Evolutionary conservation across 2,888 invertebrate species (phyloP).

Genomic region (Cacoxenus indagator): DNA sequence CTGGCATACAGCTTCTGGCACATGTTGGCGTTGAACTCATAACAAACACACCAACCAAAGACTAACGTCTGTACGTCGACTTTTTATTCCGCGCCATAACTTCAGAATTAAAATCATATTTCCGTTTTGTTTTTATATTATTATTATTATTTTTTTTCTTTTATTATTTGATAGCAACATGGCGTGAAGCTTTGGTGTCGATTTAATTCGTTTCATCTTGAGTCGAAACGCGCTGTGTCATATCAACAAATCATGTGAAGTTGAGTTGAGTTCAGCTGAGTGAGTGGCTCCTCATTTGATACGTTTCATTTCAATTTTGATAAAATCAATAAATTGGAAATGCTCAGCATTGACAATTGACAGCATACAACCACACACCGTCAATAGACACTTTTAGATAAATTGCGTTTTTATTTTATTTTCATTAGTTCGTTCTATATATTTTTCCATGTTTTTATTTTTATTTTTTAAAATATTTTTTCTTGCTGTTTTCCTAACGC

Average conservation of each 20-base stretch:
- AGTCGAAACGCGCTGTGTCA: not conserved
- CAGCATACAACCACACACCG: not conserved
- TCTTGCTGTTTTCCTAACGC: not conserved
- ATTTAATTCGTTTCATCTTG: not conserved
- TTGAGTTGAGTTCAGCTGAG: not conserved
- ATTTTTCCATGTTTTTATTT: not conserved
- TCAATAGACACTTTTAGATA: conserved; percentile 7
- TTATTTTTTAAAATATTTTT: not conserved
- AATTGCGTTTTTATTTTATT: conserved; percentile 1
- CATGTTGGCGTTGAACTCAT: too few species aligned
- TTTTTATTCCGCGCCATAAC: not conserved
- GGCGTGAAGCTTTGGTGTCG: not conserved
- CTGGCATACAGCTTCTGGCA: not conserved
- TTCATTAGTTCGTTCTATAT: not conserved
- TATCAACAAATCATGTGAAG: not conserved
- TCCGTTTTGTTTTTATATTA: too few species aligned
- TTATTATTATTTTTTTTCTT: not conserved
- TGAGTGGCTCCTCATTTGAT: not conserved
- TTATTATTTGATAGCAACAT: not conserved
- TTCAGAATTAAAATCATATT: not conserved
- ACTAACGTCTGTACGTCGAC: too few species aligned
- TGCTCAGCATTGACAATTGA: not conserved
- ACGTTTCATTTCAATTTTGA: conserved; percentile 3
- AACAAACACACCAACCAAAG: too few species aligned
- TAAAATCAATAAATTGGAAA: conserved; percentile 13